Conservation (phyloP, 2,797 vertebrate genomes). For the Lycodopsis pacificus region DNA sequence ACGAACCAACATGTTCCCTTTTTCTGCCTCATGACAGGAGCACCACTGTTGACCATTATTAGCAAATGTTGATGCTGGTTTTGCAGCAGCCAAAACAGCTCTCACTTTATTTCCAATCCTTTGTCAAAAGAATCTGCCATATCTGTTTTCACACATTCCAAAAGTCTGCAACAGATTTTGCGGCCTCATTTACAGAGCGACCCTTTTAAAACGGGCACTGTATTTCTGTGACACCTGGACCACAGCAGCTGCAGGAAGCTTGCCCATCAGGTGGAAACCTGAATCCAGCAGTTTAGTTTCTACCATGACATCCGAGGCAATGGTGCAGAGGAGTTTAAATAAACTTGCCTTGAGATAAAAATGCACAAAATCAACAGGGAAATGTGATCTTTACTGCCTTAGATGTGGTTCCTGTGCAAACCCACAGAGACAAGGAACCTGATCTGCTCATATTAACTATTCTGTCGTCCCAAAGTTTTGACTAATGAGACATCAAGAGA, state of each 20-base stretch:
- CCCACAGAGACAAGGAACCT: slow-evolving; percentile 16
- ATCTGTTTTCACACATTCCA: not conserved
- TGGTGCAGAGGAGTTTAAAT: slow-evolving; percentile 7
- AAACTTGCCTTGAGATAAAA: slow-evolving; percentile 3
- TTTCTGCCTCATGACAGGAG: not conserved
- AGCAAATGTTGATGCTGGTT: not conserved
- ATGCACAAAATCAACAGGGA: slow-evolving; percentile 19
- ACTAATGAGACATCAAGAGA: not conserved
- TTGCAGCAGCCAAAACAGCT: not conserved
- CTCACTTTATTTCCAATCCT: not conserved
- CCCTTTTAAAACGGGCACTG: not conserved
- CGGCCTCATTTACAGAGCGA: too few relatives aligned
- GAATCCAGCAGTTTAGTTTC: not conserved
- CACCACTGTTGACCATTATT: not conserved
- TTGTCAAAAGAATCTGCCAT: not conserved
- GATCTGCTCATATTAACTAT: slow-evolving; percentile 49
- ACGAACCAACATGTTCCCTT: not conserved
- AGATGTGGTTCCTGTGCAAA: slow-evolving; percentile 26
- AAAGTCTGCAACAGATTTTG: not conserved
- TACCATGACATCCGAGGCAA: not conserved
- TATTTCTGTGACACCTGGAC: not conserved
- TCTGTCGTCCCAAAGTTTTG: slow-evolving; percentile 19
- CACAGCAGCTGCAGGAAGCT: not conserved
- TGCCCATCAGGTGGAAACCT: not conserved
- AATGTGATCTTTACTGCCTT: slow-evolving; percentile 25